Base-by-base conservation (phyloP, 2,888 invertebrate species). In the Patella caerulea region DNA sequence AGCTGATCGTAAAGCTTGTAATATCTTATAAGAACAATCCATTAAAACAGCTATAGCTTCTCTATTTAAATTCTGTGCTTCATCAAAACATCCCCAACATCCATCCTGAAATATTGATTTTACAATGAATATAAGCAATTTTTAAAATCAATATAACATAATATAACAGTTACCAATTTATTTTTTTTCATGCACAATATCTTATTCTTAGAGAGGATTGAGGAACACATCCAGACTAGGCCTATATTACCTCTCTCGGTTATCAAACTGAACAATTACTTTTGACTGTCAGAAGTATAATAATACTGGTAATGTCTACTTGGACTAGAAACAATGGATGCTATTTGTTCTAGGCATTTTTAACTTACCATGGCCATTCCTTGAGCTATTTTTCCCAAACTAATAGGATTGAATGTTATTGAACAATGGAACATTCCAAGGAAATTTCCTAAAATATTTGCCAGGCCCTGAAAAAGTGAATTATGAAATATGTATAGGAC, bases 41-140 rank as follows among this genome's bases (percentile, higher is more conserved):
- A 91, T 78, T 77, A 91, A 82, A 11, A 90, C 87, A 7, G 90
- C 86, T 82, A 91, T 82, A 9, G 87, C 88, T 55, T 88, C 83
- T 17, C 78, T 78, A 45, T 80, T 83, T 71, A 91, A 82, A 74
- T 81, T 84, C 79, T 92, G 89, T 11, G 88, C 84, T 72, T 90
- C 90, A 85, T 92, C 90, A 84, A 91, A 89, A 80, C 90, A 89
- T 12, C 89, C 90, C 92, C 92, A 92, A 80, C 91, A 91, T 7
- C 92, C 92, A 85, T 92, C 91, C 90, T 91, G 81, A 45, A 45
- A 45, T 45, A 45, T 9, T 45, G 9, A 45, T 45, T 4, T 45
- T 7, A 45, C 45, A 7, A 45, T 45, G 9, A 45, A 45, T 45
- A 0, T 45, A 45, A 45, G 9, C 45, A 45, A 0, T 45, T 45